phyloP scores from a whole-genome alignment of 2,888 invertebrate genomes.

The Melanostoma mellinum region DNA sequence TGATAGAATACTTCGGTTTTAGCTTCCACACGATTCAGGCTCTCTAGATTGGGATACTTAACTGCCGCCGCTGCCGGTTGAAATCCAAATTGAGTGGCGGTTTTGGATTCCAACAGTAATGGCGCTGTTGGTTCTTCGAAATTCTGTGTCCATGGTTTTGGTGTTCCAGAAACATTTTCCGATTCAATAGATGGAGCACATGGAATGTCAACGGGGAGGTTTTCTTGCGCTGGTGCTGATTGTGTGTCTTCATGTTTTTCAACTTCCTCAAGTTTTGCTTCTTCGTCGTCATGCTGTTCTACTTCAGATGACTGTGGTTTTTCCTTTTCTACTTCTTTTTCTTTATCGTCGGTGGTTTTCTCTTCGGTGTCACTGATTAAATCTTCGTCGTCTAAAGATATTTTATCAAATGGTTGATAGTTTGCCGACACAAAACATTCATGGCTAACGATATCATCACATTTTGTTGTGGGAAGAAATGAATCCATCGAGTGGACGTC shows the following conservation, averaged over 20 bases:
- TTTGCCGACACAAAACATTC: slow-evolving; percentile 73
- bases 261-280: slow-evolving; percentile 47
- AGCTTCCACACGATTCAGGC: slow-evolving; percentile 76
- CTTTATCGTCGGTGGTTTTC: not conserved
- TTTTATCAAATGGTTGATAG: slow-evolving; percentile 56
- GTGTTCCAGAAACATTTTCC: slow-evolving; percentile 35
- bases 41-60: slow-evolving; percentile 78
- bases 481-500: slow-evolving; percentile 48
- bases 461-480: slow-evolving; percentile 69
- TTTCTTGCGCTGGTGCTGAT: not conserved
- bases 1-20: slow-evolving; percentile 75
- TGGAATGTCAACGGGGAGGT: slow-evolving; percentile 13
- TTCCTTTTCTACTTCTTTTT: slow-evolving; percentile 6
- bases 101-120: slow-evolving; percentile 35
- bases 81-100: slow-evolving; percentile 46
- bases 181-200: not conserved
- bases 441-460: slow-evolving; percentile 69
- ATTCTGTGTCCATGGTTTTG: slow-evolving; percentile 71
- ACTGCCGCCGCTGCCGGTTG: slow-evolving; percentile 49
- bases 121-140: slow-evolving; percentile 73
- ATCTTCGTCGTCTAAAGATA: slow-evolving; percentile 54
- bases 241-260: slow-evolving; percentile 53
- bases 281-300: slow-evolving; percentile 1
- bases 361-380: slow-evolving; percentile 60
- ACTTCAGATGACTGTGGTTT: not conserved